Evolutionary conservation across 92 coral and sea anemone species (phyloP).

Genomic region (Isaurus tuberculatus): DNA sequence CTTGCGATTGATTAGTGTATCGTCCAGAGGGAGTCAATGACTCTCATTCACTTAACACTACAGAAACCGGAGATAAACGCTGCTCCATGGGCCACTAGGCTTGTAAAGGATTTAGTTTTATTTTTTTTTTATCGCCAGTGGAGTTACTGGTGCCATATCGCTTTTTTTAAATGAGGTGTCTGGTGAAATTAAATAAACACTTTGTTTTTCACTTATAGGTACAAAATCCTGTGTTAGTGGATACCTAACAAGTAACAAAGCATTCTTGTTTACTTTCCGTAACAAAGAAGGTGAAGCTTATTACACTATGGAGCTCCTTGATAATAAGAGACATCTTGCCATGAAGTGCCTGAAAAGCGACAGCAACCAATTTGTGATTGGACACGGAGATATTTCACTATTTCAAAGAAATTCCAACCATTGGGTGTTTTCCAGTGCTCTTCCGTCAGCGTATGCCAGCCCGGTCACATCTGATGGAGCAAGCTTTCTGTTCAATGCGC

Average conservation of each 20-base stretch:
- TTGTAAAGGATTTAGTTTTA: too few species aligned
- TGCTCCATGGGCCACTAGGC: too few species aligned
- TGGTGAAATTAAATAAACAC: too few species aligned
- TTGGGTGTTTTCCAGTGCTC: slow-evolving; percentile 18
- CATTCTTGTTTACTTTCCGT: slow-evolving; percentile 31
- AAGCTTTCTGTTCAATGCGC: neutral
- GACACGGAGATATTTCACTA: slow-evolving; percentile 39
- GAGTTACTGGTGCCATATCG: too few species aligned
- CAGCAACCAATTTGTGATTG: neutral
- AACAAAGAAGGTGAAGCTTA: neutral
- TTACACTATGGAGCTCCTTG: slow-evolving; percentile 4
- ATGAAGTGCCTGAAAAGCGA: slow-evolving; percentile 18
- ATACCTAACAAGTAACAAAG: slow-evolving; percentile 14
- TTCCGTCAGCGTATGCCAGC: slow-evolving; percentile 9
- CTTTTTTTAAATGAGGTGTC: too few species aligned
- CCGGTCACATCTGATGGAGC: neutral
- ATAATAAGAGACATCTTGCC: neutral
- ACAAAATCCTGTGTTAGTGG: neutral
- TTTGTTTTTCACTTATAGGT: neutral
- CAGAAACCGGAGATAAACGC: too few species aligned
- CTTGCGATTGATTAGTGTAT: too few species aligned
- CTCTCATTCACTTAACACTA: too few species aligned
- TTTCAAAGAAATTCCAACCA: neutral
- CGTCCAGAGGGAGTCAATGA: too few species aligned
- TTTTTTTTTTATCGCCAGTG: too few species aligned